A percentile compares a stretch with the other conserved stretches of the same genome.
phyloP scores from a whole-genome alignment of 30 jellyfish, hydroid and myxozoan species.

The Hydractinia symbiolongicarpus region DNA sequence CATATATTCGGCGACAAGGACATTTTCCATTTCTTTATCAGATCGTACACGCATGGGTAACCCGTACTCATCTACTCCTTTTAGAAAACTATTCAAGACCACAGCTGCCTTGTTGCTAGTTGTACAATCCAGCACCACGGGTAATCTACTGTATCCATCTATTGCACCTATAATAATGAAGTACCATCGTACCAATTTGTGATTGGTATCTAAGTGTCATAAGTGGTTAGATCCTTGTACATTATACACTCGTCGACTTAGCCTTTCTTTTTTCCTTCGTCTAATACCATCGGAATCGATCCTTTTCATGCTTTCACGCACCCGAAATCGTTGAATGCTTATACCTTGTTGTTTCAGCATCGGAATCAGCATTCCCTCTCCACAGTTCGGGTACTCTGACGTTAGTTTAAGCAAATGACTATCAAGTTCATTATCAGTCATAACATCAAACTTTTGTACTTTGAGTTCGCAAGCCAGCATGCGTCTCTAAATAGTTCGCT shows the following conservation, averaged over 20 bases:
- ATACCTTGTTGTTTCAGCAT: slow-evolving; percentile 17
- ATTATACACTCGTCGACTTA: slow-evolving; percentile 39
- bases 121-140: slow-evolving; percentile 38
- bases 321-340: not conserved
- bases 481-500: slow-evolving; percentile 42
- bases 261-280: slow-evolving; percentile 30
- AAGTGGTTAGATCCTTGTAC: slow-evolving; percentile 59
- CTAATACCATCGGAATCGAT: slow-evolving; percentile 24
- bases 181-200: slow-evolving; percentile 51
- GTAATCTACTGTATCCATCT: slow-evolving; percentile 51
- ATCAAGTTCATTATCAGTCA: slow-evolving; percentile 34
- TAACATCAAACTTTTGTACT: slow-evolving; percentile 25
- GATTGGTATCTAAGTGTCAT: slow-evolving; percentile 62
- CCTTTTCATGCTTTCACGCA: slow-evolving; percentile 18
- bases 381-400: slow-evolving; percentile 27
- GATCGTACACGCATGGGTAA: slow-evolving; percentile 50
- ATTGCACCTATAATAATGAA: slow-evolving; percentile 40
- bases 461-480: slow-evolving; percentile 34
- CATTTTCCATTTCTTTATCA: slow-evolving; percentile 45
- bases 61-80: slow-evolving; percentile 41
- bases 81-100: slow-evolving; percentile 11
- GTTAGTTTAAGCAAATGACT: not conserved
- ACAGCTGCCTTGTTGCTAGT: slow-evolving; percentile 35
- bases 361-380: slow-evolving; percentile 11
- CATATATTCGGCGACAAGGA: slow-evolving; percentile 48